Evolutionary conservation across 2,113 vertebrate genomes (phyloP).

Genomic region (Bos taurus): ARS-UCD2.0 NC_037337.1:48550501-48551000

Average conservation of each 20-base stretch:
- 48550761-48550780: too few species aligned
- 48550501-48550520: background rate
- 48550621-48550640: background rate
- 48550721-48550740: too few species aligned
- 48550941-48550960: background rate
- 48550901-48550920: background rate
- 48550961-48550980: background rate
- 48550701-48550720: background rate
- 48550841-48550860: too few species aligned
- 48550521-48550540: background rate
- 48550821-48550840: too few species aligned
- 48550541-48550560: background rate
- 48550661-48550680: background rate
- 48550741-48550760: too few species aligned
- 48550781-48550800: too few species aligned
- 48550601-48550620: background rate
- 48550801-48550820: too few species aligned
- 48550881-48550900: too few species aligned
- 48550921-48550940: background rate
- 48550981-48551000: background rate
- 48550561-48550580: background rate
- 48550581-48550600: background rate
- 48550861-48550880: accelerated
- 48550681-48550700: background rate
- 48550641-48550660: background rate